Base-by-base conservation (phyloP, 2,888 invertebrate species). In the Podotricha telesiphe region DNA sequence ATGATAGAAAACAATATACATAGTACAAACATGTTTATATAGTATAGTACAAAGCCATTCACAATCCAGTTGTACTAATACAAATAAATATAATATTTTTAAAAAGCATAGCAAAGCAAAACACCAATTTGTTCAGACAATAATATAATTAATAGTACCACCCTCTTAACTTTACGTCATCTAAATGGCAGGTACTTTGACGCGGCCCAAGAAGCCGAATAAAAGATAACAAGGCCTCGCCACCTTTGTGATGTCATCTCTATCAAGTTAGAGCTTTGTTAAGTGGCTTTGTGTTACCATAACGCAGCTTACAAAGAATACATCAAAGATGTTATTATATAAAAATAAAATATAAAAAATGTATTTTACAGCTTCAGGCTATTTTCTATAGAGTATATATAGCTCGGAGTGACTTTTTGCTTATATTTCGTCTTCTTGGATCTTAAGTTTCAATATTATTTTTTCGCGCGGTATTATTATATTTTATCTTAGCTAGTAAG, bases 191-290 rank as follows among this genome's bases (percentile, higher is more conserved):
- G 45, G 34, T 45, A 61, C 42, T 66, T 67, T 67, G 50, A 66
- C 53, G 67, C 67, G 51, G 45, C 42, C 45, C 45, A 50, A 67
- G 51, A 61, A 34, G 19, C 45, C 45, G 42, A 67, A 51, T 61
- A 61, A 67, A 67, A 45, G 45, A 67, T 67, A 67, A 67, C 61
- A 51, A 51, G 61, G 34, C 40, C 40, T 40, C 17, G 59, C 34
- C 28, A 45, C 45, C 61, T 66, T 66, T 59, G 58, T 58, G 40
- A 50, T 40, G 48, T 58, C 58, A 22, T 59, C 66, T 61, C 40
- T 67, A 67, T 67, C 67, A 61, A 59, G 61, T 42, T 19, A 28
- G 42, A 34, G 15, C 51, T 66, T 59, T 37, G 28, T 45, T 40
- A 56, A 37, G 37, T 65, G 66, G 50, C 37, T 66, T 56, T 48